Evolutionary conservation across 2,888 invertebrate genomes (phyloP).

Genomic region (Nesidiocoris tenuis): DNA sequence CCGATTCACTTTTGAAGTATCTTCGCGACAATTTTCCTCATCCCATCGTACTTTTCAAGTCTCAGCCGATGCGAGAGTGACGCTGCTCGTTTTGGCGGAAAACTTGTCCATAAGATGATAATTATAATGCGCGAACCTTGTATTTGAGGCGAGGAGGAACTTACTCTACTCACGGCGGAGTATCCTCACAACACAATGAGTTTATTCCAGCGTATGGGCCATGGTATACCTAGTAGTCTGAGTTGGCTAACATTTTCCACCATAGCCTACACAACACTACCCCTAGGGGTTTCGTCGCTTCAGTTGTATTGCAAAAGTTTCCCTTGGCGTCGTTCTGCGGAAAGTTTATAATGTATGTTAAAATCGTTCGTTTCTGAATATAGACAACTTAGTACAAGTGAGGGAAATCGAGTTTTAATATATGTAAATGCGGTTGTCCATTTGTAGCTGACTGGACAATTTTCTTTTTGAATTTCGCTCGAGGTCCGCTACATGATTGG

Average conservation of each 20-base stretch:
- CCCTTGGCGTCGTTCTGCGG: background rate
- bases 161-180: background rate
- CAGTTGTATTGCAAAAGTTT: conserved; percentile 29
- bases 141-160: background rate
- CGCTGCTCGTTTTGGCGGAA: background rate
- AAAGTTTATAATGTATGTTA: conserved; percentile 16
- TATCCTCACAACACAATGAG: background rate
- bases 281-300: background rate
- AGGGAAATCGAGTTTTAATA: background rate
- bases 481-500: too few species aligned
- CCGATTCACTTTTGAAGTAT: too few species aligned
- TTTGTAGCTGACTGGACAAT: too few species aligned
- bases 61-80: background rate
- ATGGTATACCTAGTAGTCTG: background rate
- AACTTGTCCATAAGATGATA: background rate
- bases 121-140: conserved; percentile 33
- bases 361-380: background rate
- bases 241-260: background rate
- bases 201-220: background rate
- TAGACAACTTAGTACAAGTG: background rate
- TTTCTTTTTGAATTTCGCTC: too few species aligned
- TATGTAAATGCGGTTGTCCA: background rate
- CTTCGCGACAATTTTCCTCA: too few species aligned
- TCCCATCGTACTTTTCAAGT: too few species aligned
- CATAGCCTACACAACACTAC: background rate